These are phyloP conservation scores for Ciconia nigra DNA, from an alignment of 2,797 vertebrate genomes.

Conservation along the genomic window DNA sequence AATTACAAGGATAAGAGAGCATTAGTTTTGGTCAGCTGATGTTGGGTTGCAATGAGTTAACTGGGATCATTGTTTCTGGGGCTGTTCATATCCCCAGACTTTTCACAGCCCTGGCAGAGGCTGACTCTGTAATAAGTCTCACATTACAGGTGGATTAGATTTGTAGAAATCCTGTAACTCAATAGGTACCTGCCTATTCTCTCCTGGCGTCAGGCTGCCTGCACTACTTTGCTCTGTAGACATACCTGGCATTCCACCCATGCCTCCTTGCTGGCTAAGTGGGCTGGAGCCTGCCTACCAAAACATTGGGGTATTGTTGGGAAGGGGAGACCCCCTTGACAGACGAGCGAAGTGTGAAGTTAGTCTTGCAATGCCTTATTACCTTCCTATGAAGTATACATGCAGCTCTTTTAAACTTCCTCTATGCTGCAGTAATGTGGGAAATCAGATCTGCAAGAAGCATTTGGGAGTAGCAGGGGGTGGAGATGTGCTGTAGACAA, in stretches of 20 bases:
- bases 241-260: constrained; percentile 89
- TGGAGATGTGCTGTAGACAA: constrained; percentile 40
- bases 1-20: constrained; percentile 44
- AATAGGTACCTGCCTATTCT: constrained; percentile 87
- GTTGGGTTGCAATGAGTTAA: constrained; percentile 76
- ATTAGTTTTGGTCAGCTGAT: constrained; percentile 55
- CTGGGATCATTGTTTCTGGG: constrained; percentile 71
- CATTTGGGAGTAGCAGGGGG: constrained; percentile 1
- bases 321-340: constrained; percentile 77
- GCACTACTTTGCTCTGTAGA: constrained; percentile 78
- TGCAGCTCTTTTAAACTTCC: constrained; percentile 58
- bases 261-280: constrained; percentile 82
- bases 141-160: constrained; percentile 87
- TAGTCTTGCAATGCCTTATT: constrained; percentile 78
- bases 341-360: constrained; percentile 82
- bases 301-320: constrained; percentile 82
- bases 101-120: constrained; percentile 77
- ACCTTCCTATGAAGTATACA: constrained; percentile 70
- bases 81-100: constrained; percentile 73
- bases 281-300: constrained; percentile 80
- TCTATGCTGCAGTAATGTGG: constrained; percentile 46
- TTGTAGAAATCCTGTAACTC: constrained; percentile 88
- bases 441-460: constrained; percentile 64
- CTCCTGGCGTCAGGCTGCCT: constrained; percentile 86
- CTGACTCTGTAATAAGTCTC: constrained; percentile 84